Evolutionary conservation across 2,113 vertebrate genomes (phyloP).

Genomic region (Neotoma lepida): DNA sequence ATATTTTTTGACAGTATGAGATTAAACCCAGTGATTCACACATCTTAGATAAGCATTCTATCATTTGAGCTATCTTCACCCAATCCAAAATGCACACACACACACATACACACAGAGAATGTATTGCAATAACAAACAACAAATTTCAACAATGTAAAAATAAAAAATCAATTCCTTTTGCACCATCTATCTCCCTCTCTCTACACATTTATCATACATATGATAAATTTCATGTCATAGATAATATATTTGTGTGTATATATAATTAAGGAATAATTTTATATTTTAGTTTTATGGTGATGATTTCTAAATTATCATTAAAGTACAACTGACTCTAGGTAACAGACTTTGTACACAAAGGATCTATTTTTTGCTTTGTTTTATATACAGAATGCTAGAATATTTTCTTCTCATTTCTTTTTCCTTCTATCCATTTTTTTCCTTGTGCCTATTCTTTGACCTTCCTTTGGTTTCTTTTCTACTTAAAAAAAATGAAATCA

Average conservation of each 20-base stretch:
- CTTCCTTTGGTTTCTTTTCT: neutral
- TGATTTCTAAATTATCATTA: neutral
- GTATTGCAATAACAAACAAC: neutral
- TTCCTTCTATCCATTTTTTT: neutral
- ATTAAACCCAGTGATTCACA: neutral
- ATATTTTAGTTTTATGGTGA: neutral
- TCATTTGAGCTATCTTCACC: neutral
- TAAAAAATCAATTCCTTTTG: neutral
- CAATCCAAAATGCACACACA: neutral
- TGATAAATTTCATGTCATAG: neutral
- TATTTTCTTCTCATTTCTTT: neutral
- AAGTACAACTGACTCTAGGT: neutral
- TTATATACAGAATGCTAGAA: neutral
- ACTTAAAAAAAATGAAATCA: neutral
- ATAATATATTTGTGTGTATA: neutral
- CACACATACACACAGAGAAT: neutral
- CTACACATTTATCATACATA: neutral
- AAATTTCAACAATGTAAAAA: neutral
- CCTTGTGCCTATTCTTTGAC: neutral
- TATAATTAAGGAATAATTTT: neutral
- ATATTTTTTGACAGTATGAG: neutral
- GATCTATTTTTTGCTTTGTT: neutral
- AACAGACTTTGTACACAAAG: neutral
- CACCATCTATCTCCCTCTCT: neutral
- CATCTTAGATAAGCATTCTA: neutral